phyloP scores from a whole-genome alignment of 2,113 vertebrate species.

The Athene noctua region DNA sequence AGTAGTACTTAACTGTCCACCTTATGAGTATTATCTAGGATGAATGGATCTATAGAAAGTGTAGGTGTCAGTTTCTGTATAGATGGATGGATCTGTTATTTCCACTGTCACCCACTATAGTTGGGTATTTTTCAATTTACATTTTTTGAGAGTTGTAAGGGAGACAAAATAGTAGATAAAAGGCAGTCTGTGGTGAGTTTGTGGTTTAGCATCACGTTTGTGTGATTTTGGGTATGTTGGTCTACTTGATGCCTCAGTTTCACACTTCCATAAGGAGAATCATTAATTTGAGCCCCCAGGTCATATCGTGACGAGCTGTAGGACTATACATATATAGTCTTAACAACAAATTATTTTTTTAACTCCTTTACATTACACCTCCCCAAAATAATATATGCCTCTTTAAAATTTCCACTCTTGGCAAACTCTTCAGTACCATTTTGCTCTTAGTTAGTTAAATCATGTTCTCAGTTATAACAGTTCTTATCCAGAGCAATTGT shows the following conservation, averaged over 20 bases:
- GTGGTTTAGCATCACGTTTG: not conserved
- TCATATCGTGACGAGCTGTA: not conserved
- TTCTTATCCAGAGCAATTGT: not conserved
- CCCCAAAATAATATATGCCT: not conserved
- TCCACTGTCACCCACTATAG: not conserved
- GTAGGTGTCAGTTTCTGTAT: not conserved
- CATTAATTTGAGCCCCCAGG: not conserved
- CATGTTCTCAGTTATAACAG: not conserved
- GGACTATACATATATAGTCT: not conserved
- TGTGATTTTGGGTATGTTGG: not conserved
- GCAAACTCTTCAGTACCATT: not conserved
- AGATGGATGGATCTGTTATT: not conserved
- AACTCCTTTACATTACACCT: not conserved
- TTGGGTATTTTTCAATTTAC: not conserved
- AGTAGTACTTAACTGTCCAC: not conserved
- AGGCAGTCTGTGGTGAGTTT: not conserved
- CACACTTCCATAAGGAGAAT: rapidly evolving
- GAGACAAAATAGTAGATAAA: not conserved
- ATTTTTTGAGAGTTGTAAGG: not conserved
- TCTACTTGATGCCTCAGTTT: not conserved
- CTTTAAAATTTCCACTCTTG: not conserved
- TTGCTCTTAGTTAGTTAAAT: not conserved
- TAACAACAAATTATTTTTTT: not conserved
- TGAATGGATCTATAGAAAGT: not conserved
- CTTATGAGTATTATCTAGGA: not conserved